Conservation (phyloP, 2,888 invertebrate genomes). For the Corbicula japonica region DNA sequence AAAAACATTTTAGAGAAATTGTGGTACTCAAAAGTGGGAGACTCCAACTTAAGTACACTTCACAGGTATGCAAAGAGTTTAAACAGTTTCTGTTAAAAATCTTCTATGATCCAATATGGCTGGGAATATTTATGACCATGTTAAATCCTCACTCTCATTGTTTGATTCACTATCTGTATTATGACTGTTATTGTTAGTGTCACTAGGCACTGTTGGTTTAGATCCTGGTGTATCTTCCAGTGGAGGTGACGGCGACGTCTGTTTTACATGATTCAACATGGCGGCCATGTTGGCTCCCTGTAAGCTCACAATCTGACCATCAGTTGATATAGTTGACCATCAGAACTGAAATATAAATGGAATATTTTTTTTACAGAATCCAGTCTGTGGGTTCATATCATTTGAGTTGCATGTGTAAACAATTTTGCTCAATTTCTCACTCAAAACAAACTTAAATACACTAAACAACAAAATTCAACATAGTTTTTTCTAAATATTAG, state of each 20-base stretch:
- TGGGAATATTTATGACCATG: neutral
- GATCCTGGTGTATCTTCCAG: constrained; percentile 12
- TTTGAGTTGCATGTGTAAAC: too few species aligned
- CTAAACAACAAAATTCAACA: too few species aligned
- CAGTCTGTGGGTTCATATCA: too few species aligned
- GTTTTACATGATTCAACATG: constrained; percentile 57
- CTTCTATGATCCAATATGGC: neutral
- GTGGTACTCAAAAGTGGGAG: too few species aligned
- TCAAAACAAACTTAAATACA: too few species aligned
- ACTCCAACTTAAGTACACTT: too few species aligned
- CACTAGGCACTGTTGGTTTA: constrained; percentile 36
- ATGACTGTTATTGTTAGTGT: constrained; percentile 65
- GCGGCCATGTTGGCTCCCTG: constrained; percentile 54
- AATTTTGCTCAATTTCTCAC: too few species aligned
- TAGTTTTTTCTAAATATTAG: too few species aligned
- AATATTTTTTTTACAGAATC: too few species aligned
- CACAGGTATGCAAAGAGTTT: too few species aligned
- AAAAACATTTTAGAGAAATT: too few species aligned
- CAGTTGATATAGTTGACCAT: too few species aligned
- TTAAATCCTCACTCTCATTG: constrained; percentile 45
- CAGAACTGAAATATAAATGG: constrained; percentile 61
- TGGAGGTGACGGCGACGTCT: constrained; percentile 40
- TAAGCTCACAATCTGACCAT: constrained; percentile 70
- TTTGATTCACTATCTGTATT: constrained; percentile 57
- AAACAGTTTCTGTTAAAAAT: constrained; percentile 1